Base-by-base conservation (phyloP, 2,888 invertebrate species). In the Lydus trimaculatus region DNA sequence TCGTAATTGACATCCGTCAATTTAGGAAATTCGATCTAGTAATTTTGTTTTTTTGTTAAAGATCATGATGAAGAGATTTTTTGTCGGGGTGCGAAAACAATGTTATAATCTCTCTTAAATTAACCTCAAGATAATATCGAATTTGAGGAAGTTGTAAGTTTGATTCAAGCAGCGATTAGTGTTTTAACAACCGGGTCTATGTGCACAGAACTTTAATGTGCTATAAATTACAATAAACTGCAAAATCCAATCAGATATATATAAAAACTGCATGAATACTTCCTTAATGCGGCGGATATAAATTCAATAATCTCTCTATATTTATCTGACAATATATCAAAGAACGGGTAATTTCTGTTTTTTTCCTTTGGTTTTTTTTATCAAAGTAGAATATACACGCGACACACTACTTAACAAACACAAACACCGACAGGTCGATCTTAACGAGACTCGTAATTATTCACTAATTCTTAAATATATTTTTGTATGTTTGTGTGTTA, bases 391-490 rank as follows among this genome's bases (percentile, higher is more conserved):
- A 31, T 20, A 2, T 33, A 61, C 72, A 72, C 72, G 72, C 72
- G 61, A 72, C 65, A 39, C 17, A 59, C 69, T 69, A 72, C 72
- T 72, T 72, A 69, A 69, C 64, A 56, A 64, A 67, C 72, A 73
- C 70, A 23, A 52, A 52, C 2, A 20, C 20, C 20, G 20, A 20
- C 69, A 72, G 74, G 74, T 69, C 70, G 66, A 62, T 71, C 71
- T 71, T 73, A 75, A 75, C 73, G 73, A 71, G 72, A 69, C 72
- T 74, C 70, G 73, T 73, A 74, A 75, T 75, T 75, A 74, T 69
- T 70, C 72, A 76, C 73, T 77, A 76, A 73, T 74, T 76, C 76
- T 70, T 66, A 75, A 75, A 75, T 74, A 64, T 66, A 13, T 5
- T 52, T 8, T 9, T 52, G 8, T 52, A 11, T 23, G 15, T 39